phyloP scores from a whole-genome alignment of 2,888 invertebrate genomes.

The Frankliniella fusca region DNA sequence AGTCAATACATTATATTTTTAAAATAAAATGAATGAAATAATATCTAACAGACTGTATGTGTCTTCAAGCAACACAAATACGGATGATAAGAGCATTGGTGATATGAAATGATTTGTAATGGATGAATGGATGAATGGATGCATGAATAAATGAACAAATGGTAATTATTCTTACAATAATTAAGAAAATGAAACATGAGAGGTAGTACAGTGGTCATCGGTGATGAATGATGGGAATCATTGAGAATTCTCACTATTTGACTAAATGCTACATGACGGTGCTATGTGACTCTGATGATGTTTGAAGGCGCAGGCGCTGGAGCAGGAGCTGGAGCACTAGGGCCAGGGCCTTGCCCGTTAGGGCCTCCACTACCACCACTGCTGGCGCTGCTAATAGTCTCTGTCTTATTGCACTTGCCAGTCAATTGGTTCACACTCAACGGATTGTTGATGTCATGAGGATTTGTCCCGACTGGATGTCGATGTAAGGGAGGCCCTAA shows the following conservation, averaged over 20 bases:
- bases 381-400: conserved; percentile 35
- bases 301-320: conserved; percentile 46
- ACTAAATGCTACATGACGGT: conserved; percentile 38
- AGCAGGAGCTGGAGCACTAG: conserved; percentile 39
- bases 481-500: conserved; percentile 53
- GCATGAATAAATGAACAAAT: not conserved
- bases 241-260: conserved; percentile 20
- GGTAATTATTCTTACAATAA: not conserved
- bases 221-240: conserved; percentile 15
- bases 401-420: conserved; percentile 58
- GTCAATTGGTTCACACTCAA: conserved; percentile 86
- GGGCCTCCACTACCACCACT: conserved; percentile 30
- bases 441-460: conserved; percentile 88
- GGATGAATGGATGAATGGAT: conserved; percentile 1
- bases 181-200: not conserved
- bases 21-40: conserved; percentile 5
- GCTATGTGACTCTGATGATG: conserved; percentile 51
- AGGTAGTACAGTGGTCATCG: conserved; percentile 22
- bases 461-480: conserved; percentile 85
- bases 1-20: not conserved
- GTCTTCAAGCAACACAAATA: not conserved
- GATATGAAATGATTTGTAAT: not conserved
- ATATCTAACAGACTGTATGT: not conserved
- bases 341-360: conserved; percentile 35
- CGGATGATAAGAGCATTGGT: not conserved